Evolutionary conservation across 2,113 vertebrate species (phyloP).

Genomic region (Caracal caracal): DNA sequence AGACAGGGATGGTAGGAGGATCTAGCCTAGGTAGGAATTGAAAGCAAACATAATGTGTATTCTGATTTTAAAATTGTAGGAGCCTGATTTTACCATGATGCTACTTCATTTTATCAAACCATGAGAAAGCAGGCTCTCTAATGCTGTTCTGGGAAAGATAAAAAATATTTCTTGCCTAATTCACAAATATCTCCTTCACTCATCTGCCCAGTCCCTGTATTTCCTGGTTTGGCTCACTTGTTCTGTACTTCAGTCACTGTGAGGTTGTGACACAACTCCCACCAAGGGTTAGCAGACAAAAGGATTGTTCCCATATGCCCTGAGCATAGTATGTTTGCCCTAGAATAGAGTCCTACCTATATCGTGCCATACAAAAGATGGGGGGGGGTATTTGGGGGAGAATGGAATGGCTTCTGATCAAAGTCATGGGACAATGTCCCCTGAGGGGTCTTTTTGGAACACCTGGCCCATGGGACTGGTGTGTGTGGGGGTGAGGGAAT

Average conservation of each 20-base stretch:
- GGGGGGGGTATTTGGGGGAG: background rate
- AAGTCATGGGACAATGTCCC: background rate
- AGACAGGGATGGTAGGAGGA: background rate
- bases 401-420: background rate
- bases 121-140: background rate
- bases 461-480: background rate
- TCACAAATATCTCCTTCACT: background rate
- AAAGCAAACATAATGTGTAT: background rate
- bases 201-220: rapidly evolving
- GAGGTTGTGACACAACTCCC: background rate
- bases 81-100: background rate
- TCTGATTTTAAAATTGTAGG: background rate
- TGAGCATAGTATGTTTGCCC: too few species aligned
- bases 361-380: background rate
- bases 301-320: rapidly evolving
- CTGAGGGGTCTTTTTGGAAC: background rate
- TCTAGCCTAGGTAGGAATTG: background rate
- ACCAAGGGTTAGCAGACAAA: background rate
- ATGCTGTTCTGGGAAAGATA: background rate
- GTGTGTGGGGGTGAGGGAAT: background rate
- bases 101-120: background rate
- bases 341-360: background rate
- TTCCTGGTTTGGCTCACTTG: background rate
- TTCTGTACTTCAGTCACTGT: background rate
- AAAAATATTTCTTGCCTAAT: background rate